phyloP scores from a whole-genome alignment of 2,888 invertebrate species.

The Limnephilus auricula region DNA sequence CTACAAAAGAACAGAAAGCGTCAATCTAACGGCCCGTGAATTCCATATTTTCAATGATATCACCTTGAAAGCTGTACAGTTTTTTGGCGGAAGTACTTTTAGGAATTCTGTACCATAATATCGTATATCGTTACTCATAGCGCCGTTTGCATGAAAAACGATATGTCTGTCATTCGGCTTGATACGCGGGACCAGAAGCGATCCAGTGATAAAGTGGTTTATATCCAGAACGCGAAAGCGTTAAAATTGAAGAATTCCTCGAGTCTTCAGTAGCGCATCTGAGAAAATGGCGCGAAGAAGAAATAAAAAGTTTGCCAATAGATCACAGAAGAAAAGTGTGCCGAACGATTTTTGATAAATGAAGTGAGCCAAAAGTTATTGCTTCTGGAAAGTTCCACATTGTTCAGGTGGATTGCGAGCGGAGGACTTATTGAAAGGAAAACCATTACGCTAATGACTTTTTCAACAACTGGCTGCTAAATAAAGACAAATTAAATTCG shows the following conservation, averaged over 20 bases:
- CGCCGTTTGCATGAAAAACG: slow-evolving; percentile 2
- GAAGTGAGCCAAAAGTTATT: slow-evolving; percentile 13
- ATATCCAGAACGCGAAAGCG: slow-evolving; percentile 3
- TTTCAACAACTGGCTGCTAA: neutral
- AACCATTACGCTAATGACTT: slow-evolving; percentile 17
- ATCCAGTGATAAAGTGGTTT: neutral
- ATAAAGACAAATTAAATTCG: neutral
- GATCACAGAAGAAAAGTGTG: slow-evolving; percentile 28
- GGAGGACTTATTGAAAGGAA: slow-evolving; percentile 19
- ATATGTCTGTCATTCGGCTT: neutral
- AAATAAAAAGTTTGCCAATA: slow-evolving; percentile 15
- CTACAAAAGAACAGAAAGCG: neutral
- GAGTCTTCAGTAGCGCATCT: neutral
- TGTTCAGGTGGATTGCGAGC: neutral
- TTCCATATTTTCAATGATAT: neutral
- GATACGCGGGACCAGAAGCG: slow-evolving; percentile 20
- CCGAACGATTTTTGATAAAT: slow-evolving; percentile 36
- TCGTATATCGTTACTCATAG: neutral
- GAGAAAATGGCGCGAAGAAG: neutral
- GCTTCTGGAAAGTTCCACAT: neutral
- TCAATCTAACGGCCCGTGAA: neutral
- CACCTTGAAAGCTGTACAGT: neutral
- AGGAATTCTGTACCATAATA: neutral
- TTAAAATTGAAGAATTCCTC: slow-evolving; percentile 30
- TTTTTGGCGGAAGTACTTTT: neutral